These are phyloP conservation scores for Prolemur simus DNA, from an alignment of 2,113 vertebrate genomes.

Conservation along the genomic window DNA sequence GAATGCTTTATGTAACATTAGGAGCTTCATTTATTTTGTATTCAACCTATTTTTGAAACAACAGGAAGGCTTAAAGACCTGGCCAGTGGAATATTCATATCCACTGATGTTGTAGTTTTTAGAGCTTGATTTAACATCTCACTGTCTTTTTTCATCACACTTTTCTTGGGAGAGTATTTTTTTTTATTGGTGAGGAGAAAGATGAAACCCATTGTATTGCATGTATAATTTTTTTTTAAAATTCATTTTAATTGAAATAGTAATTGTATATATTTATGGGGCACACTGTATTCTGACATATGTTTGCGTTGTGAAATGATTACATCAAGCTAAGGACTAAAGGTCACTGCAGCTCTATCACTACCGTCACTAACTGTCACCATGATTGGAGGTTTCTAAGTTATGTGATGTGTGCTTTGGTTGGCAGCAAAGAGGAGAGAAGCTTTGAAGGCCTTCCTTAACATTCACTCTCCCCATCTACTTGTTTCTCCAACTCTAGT, in stretches of 20 bases:
- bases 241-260: background rate
- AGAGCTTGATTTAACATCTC: background rate
- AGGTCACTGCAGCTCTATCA: background rate
- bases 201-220: background rate
- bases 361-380: too few relatives aligned
- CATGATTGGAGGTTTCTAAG: background rate
- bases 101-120: background rate
- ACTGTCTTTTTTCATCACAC: background rate
- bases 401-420: background rate
- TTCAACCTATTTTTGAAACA: background rate
- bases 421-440: background rate
- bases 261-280: background rate
- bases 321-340: background rate
- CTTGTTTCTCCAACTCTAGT: background rate
- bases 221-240: background rate
- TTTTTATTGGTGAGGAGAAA: background rate
- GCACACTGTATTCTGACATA: background rate
- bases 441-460: background rate
- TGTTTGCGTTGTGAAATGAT: background rate
- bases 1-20: background rate
- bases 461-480: too few relatives aligned
- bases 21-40: constrained; percentile 16
- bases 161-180: background rate
- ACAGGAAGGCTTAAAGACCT: background rate
- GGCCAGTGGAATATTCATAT: background rate